Evolutionary conservation across 2,797 vertebrate species (phyloP), one percentile per base, ranked within the genome.

Genomic region (Eurystomus glaucurus): DNA sequence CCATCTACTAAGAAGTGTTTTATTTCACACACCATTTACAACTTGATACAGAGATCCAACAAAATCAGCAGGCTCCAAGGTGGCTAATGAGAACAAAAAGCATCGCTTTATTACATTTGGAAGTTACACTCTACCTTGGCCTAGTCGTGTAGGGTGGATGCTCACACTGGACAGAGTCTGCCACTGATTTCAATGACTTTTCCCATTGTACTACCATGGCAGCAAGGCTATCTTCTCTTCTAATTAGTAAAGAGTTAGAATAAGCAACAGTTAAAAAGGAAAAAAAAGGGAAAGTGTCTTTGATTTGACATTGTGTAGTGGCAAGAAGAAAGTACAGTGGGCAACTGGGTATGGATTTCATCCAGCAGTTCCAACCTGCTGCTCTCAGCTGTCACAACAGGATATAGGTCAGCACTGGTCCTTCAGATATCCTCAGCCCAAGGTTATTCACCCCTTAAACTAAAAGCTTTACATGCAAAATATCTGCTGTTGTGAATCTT

Each of bases 311-410:
- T 82, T 95, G 74, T 57, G 25, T n/a, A 86, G 69, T 70, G 79
- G 93, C 91, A 92, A 94, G 88, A 95, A 93, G 82, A 81, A 96
- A 88, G 72, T 97, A 84, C 62, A 93, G 45, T 94, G 82, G 92
- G 87, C 89, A 94, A 96, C 75, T 88, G 78, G 57, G 54, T 90
- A 95, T 86, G 85, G 96, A 95, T 92, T 95, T 90, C 90, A 93
- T 92, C 95, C 95, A 96, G 90, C 91, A 97, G 93, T 82, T 96
- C 88, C 94, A 97, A 94, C 90, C 83, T 95, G 88, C 95, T 95
- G 94, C 88, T 92, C 93, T 97, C 96, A 92, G 94, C 92, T 95
- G 90, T 95, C 97, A 93, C 85, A 96, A 95, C 79, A 93, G 85
- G 72, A 84, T 93, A 90, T 8, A 96, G 94, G 94, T 91, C 90